phyloP scores from a whole-genome alignment of 2,113 vertebrate species.

The Sakesphorus luctuosus region DNA sequence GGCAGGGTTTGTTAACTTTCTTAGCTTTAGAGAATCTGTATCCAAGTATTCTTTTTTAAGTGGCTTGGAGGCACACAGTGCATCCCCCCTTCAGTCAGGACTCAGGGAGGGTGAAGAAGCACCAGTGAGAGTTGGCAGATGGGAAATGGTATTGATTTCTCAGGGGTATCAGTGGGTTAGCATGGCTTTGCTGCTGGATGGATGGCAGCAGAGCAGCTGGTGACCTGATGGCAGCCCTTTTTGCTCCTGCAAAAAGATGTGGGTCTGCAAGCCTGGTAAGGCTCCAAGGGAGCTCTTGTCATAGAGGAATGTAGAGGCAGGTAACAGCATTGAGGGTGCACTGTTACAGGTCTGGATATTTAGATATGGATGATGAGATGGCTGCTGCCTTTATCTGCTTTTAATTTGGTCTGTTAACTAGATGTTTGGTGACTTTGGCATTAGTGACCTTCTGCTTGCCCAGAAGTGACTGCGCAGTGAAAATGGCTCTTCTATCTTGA shows the following conservation, averaged over 20 bases:
- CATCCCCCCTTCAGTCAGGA: accelerated
- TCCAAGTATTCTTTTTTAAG: background rate
- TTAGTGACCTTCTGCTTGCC: background rate
- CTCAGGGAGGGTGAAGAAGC: background rate
- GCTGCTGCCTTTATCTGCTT: background rate
- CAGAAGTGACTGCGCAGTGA: background rate
- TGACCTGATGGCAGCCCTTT: background rate
- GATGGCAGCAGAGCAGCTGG: background rate
- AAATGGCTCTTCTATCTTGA: background rate
- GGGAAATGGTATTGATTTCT: background rate
- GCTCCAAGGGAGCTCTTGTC: background rate
- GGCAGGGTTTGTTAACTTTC: background rate
- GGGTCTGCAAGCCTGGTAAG: background rate
- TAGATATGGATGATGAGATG: background rate
- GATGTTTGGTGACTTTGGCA: background rate
- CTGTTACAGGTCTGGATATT: background rate
- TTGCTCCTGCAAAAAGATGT: background rate
- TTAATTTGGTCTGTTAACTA: background rate
- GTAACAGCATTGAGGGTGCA: background rate
- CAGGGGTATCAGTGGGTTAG: background rate
- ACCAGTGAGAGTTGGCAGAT: background rate
- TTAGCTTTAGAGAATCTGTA: background rate
- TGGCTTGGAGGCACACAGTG: accelerated
- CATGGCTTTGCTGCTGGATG: background rate
- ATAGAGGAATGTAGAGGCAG: no score